A percentile compares a stretch with the other conserved stretches of the same genome.
Conservation (phyloP, 2,888 invertebrate species). For the Melanchra persicariae region DNA sequence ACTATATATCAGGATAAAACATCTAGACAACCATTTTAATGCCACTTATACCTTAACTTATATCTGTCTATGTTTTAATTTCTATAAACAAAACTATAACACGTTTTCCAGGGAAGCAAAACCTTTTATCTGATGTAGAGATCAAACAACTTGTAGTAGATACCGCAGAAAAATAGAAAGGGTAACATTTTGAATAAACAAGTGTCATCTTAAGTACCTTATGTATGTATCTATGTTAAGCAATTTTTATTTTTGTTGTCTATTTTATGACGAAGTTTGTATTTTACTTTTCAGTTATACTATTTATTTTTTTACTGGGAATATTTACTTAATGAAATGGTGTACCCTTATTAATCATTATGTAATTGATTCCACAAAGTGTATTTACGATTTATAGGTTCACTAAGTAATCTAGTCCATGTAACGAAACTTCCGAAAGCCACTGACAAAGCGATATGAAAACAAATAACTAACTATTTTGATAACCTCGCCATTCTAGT, state of each 20-base stretch:
- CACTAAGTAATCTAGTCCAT: constrained; percentile 3
- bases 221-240: not conserved
- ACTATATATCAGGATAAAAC: constrained; percentile 27
- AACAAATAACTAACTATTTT: constrained; percentile 45
- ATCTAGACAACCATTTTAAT: constrained; percentile 33
- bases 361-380: not conserved
- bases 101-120: constrained; percentile 24
- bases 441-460: constrained; percentile 38
- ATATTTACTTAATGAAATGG: not conserved
- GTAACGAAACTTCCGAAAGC: constrained; percentile 13
- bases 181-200: constrained; percentile 41
- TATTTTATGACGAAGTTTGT: too few relatives aligned
- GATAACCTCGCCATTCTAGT: constrained; percentile 46
- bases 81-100: constrained; percentile 26
- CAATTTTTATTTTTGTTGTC: too few relatives aligned
- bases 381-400: not conserved
- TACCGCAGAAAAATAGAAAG: constrained; percentile 44
- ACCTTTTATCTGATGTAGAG: constrained; percentile 43
- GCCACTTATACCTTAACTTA: constrained; percentile 11
- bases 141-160: constrained; percentile 52
- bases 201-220: constrained; percentile 10
- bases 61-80: constrained; percentile 27
- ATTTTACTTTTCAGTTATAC: not conserved
- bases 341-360: not conserved
- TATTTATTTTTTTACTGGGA: not conserved